These are phyloP conservation scores for Troilus luridus DNA, from an alignment of 2,888 invertebrate genomes.

Conservation along the genomic window DNA sequence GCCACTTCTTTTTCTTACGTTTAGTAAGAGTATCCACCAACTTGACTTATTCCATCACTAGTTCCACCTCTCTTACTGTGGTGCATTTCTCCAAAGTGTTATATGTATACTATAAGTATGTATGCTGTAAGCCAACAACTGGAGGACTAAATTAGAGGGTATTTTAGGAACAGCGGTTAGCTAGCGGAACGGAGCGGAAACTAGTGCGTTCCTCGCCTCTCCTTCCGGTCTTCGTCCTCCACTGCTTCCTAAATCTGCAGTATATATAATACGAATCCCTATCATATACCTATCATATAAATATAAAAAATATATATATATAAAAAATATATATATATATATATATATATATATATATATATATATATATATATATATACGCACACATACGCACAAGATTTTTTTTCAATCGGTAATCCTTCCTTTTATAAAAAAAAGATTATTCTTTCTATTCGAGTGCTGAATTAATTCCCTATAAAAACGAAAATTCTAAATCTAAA, in stretches of 20 bases:
- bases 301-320: too few relatives aligned
- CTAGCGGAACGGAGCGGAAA: conserved; percentile 50
- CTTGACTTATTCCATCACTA: not conserved
- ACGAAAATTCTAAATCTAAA: too few relatives aligned
- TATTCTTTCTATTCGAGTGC: too few relatives aligned
- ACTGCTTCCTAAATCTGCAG: not conserved
- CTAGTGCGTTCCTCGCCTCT: conserved; percentile 18
- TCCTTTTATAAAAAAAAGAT: too few relatives aligned
- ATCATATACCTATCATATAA: too few relatives aligned
- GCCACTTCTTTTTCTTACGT: not conserved
- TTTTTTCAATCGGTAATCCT: too few relatives aligned
- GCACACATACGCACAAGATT: too few relatives aligned
- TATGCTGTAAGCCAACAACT: not conserved
- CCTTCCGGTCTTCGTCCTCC: conserved; percentile 19
- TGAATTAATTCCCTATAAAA: too few relatives aligned
- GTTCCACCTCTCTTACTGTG: not conserved
- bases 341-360: too few relatives aligned
- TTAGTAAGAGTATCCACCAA: not conserved
- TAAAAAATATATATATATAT: too few relatives aligned
- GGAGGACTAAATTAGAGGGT: not conserved
- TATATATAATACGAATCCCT: not conserved
- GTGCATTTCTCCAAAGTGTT: not conserved
- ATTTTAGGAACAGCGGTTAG: conserved; percentile 28
- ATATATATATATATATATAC: too few relatives aligned
- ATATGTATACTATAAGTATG: not conserved